A percentile compares a stretch with the other conserved stretches of the same genome.
These are phyloP conservation scores for Holothuria glaberrima DNA, from an alignment of 35 echinoderm and acorn worm genomes.

Conservation along the genomic window DNA sequence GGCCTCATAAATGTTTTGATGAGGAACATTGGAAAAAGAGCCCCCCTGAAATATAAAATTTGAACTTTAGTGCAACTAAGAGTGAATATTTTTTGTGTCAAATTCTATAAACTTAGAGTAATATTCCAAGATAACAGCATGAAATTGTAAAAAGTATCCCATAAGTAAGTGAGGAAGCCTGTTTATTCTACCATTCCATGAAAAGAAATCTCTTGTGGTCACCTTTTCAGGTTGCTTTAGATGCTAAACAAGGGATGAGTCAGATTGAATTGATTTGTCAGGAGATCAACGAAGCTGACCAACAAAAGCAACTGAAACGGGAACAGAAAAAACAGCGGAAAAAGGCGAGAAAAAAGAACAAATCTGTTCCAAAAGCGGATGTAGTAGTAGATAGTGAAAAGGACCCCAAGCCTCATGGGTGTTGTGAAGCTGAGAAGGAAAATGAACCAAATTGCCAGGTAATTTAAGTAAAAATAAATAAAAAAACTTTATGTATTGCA, in stretches of 20 bases:
- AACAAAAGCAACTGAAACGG: conserved; percentile 62
- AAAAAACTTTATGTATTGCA: no score
- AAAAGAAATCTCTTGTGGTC: background rate
- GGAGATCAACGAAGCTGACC: conserved; percentile 89
- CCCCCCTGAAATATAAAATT: no score
- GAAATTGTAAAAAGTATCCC: no score
- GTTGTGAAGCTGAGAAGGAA: conserved; percentile 50
- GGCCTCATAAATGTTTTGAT: no score
- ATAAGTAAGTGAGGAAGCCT: no score
- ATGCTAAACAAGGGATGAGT: conserved; percentile 90
- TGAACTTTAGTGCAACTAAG: no score
- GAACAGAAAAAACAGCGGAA: conserved; percentile 89
- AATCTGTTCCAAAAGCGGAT: background rate
- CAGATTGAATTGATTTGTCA: conserved; percentile 90
- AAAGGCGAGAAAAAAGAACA: conserved; percentile 91
- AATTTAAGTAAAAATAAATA: background rate
- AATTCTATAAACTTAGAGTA: no score
- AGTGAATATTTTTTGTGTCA: no score
- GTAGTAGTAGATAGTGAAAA: background rate
- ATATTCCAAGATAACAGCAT: no score
- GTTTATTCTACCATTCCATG: no score
- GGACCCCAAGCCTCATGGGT: conserved; percentile 23
- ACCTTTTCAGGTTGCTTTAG: conserved; percentile 79
- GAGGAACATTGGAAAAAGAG: no score
- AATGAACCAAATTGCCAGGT: conserved; percentile 61